phyloP scores from a whole-genome alignment of 2,888 invertebrate genomes.

The Diachrysia chrysitis region DNA sequence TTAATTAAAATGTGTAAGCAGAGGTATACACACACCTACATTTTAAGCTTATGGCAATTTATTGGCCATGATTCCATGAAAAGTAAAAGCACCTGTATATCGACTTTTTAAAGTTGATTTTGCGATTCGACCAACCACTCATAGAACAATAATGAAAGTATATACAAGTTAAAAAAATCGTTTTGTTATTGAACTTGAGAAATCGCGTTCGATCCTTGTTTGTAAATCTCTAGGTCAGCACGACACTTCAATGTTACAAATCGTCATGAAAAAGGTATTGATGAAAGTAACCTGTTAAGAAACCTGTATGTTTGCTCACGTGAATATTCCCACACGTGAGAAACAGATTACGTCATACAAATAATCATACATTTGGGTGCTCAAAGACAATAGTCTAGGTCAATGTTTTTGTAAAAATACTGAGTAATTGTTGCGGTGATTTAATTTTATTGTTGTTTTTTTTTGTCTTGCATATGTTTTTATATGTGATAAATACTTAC shows the following conservation, averaged over 20 bases:
- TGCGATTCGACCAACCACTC: no score
- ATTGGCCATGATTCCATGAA: no score
- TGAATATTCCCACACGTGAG: conserved; percentile 4
- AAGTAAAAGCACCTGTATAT: no score
- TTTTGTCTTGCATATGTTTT: background rate
- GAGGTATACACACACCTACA: background rate
- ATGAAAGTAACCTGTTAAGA: background rate
- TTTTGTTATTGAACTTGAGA: background rate
- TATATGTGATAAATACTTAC: background rate
- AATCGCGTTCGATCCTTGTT: conserved; percentile 4
- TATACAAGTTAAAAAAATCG: no score
- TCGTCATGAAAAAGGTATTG: background rate
- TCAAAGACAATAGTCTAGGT: conserved; percentile 4
- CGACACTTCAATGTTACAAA: background rate
- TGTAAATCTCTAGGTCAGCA: conserved; percentile 1
- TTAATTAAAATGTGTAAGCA: background rate
- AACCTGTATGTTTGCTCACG: background rate
- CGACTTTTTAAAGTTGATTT: no score
- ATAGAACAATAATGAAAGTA: background rate
- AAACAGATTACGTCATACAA: background rate
- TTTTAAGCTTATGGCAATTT: no score
- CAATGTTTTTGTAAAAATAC: background rate
- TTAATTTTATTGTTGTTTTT: no score
- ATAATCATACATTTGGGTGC: background rate
- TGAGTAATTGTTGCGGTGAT: background rate